Conservation (phyloP, 2,113 vertebrate genomes). For the Cygnus atratus region DNA sequence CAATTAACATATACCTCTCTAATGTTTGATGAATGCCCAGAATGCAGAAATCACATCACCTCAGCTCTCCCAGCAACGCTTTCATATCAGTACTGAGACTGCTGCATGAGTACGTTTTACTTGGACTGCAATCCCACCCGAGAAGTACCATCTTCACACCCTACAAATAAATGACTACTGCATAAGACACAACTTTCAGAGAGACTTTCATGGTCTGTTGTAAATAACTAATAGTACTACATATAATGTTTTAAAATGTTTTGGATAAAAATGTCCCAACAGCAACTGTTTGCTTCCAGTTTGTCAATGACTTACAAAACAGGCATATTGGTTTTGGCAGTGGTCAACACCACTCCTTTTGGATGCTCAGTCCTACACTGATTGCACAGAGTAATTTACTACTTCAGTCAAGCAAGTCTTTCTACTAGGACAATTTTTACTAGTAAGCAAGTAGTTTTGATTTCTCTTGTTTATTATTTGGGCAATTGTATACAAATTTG, state of each 20-base stretch:
- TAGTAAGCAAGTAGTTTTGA: neutral
- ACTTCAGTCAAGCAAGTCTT: neutral
- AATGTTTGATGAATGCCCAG: neutral
- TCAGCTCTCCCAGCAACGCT: neutral
- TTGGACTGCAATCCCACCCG: neutral
- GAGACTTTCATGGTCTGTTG: neutral
- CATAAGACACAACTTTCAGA: neutral
- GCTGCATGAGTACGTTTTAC: neutral
- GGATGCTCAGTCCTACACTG: neutral
- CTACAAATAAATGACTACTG: neutral
- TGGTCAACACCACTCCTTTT: neutral
- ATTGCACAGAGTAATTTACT: neutral
- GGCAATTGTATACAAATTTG: neutral
- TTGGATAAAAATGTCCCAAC: neutral
- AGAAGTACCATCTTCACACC: neutral
- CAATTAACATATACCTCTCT: neutral
- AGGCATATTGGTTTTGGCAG: neutral
- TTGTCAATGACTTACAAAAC: neutral
- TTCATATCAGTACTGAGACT: neutral
- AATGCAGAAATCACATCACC: neutral
- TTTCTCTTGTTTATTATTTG: neutral
- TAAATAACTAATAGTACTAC: neutral
- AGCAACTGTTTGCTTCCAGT: neutral
- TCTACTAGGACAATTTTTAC: neutral
- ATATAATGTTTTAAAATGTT: neutral